A percentile compares a stretch with the other conserved stretches of the same genome.
Evolutionary conservation across 2,797 vertebrate species (phyloP).

Genomic region (Lagothrix lagotricha): DNA sequence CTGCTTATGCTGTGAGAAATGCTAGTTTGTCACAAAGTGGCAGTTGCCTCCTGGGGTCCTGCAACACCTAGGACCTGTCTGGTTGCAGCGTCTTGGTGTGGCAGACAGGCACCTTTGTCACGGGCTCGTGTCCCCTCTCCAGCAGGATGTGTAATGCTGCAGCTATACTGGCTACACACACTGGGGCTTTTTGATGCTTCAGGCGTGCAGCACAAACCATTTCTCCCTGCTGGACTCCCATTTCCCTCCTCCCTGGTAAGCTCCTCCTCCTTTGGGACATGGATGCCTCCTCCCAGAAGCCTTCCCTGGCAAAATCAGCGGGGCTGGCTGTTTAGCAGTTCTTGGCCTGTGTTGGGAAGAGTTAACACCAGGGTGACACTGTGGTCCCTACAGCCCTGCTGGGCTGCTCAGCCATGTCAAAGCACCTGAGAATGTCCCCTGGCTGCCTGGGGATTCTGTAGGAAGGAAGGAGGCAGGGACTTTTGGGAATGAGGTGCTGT

Average conservation of each 20-base stretch:
- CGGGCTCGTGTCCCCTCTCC: fast-evolving
- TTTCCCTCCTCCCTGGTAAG: neutral
- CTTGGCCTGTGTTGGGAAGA: neutral
- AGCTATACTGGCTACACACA: fast-evolving
- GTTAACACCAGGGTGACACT: neutral
- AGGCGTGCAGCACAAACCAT: neutral
- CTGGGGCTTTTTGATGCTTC: neutral
- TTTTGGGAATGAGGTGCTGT: neutral
- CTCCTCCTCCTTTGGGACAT: neutral
- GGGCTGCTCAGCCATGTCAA: neutral
- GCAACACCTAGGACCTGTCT: too few species aligned
- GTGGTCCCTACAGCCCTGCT: neutral
- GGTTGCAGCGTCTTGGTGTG: neutral
- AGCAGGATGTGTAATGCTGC: neutral
- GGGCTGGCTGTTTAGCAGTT: too few species aligned
- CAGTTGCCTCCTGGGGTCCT: neutral
- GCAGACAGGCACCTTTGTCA: neutral
- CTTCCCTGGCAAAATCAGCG: neutral
- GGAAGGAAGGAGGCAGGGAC: neutral
- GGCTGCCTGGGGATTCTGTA: neutral
- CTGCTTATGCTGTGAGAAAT: neutral
- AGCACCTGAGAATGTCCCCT: fast-evolving
- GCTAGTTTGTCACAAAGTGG: neutral
- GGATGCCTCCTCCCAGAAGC: neutral
- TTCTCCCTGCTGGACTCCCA: neutral